Evolutionary conservation across 2,113 vertebrate species (phyloP).

Genomic region (Megatriorchis doriae): DNA sequence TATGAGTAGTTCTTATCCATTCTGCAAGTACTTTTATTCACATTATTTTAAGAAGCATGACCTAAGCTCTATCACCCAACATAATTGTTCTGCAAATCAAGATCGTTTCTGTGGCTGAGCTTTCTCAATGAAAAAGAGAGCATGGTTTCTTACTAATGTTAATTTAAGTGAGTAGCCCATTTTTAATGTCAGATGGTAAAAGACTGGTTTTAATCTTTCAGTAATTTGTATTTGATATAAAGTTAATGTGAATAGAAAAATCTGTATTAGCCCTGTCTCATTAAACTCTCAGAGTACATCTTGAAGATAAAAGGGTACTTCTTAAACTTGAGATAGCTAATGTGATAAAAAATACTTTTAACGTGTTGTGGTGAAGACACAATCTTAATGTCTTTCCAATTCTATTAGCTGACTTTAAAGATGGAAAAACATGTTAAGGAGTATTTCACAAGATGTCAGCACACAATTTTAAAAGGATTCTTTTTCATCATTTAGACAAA

Average conservation of each 20-base stretch:
- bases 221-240: slow-evolving; percentile 59
- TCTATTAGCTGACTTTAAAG: slow-evolving; percentile 54
- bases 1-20: neutral
- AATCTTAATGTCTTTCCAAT: slow-evolving; percentile 42
- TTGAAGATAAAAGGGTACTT: slow-evolving; percentile 33
- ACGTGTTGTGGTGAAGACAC: slow-evolving; percentile 21
- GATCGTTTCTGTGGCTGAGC: neutral
- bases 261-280: slow-evolving; percentile 46
- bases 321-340: slow-evolving; percentile 41
- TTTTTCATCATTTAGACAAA: slow-evolving; percentile 52
- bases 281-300: slow-evolving; percentile 26
- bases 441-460: slow-evolving; percentile 26
- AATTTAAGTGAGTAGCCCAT: slow-evolving; percentile 31
- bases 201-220: slow-evolving; percentile 50
- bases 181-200: slow-evolving; percentile 29
- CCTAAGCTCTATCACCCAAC: slow-evolving; percentile 13
- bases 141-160: slow-evolving; percentile 17
- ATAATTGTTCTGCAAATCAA: slow-evolving; percentile 23
- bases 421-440: slow-evolving; percentile 35
- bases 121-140: slow-evolving; percentile 19
- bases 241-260: slow-evolving; percentile 54
- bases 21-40: slow-evolving; percentile 48
- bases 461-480: slow-evolving; percentile 11
- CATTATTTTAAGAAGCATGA: slow-evolving; percentile 34
- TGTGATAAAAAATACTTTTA: slow-evolving; percentile 51